Evolutionary conservation across 2,797 vertebrate genomes (phyloP).

Genomic region (Urosaurus nigricauda): DNA sequence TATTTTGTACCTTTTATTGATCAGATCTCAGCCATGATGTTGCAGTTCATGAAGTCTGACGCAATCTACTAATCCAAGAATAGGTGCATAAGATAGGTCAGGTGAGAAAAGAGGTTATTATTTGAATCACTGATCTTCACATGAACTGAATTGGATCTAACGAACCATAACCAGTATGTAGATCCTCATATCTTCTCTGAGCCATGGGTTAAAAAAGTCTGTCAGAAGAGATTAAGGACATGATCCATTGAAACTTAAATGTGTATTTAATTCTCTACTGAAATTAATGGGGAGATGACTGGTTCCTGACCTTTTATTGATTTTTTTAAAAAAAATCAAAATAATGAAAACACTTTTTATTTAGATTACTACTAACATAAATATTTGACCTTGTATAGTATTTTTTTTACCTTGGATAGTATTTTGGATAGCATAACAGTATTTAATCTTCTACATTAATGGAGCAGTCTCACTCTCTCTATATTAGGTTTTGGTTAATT

Average conservation of each 20-base stretch:
- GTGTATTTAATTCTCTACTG: neutral
- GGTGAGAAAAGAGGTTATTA: neutral
- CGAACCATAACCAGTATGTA: neutral
- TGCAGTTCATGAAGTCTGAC: neutral
- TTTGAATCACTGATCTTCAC: neutral
- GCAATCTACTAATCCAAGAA: neutral
- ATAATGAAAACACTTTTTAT: neutral
- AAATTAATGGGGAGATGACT: neutral
- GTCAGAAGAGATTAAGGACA: neutral
- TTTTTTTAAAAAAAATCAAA: neutral
- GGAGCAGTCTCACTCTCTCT: too few species aligned
- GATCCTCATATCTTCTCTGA: neutral
- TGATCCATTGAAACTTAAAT: neutral
- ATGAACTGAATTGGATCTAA: constrained; percentile 14
- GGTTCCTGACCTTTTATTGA: neutral
- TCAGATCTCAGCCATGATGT: neutral
- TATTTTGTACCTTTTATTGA: constrained; percentile 12
- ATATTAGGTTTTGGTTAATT: too few species aligned
- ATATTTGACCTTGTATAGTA: neutral
- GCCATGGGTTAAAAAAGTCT: neutral
- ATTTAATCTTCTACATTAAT: constrained; percentile 1
- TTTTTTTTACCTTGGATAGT: neutral
- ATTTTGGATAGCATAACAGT: too few species aligned
- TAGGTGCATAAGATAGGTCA: neutral
- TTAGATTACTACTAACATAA: neutral